Percentiles rank a stretch among this genome's conserved stretches.
Evolutionary conservation across 2,797 vertebrate genomes (phyloP).

Genomic region (Triplophysa bombifrons): DNA sequence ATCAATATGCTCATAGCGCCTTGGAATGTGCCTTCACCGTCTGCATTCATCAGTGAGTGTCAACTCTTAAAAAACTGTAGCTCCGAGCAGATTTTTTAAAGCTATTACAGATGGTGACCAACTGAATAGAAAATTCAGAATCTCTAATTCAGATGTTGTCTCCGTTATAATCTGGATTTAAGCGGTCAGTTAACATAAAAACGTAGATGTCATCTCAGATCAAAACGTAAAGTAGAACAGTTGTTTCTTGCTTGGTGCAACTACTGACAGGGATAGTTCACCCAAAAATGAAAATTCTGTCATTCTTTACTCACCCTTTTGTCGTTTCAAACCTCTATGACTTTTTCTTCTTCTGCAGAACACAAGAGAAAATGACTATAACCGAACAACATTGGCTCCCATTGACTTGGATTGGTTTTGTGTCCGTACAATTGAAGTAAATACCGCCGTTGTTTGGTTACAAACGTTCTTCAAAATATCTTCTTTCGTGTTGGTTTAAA

Average conservation of each 20-base stretch:
- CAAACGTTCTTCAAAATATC: too few relatives aligned
- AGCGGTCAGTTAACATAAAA: not conserved
- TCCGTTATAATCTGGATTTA: constrained; percentile 6
- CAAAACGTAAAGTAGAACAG: not conserved
- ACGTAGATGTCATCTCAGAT: not conserved
- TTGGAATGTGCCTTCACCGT: constrained; percentile 53
- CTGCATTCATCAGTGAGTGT: constrained; percentile 58
- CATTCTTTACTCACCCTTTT: too few relatives aligned
- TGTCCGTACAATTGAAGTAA: too few relatives aligned
- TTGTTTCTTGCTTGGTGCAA: not conserved
- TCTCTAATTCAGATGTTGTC: not conserved
- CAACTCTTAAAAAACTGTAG: constrained; percentile 36
- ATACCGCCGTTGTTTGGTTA: too few relatives aligned
- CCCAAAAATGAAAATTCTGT: too few relatives aligned
- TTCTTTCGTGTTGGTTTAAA: too few relatives aligned
- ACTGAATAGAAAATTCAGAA: constrained; percentile 4
- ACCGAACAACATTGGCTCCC: too few relatives aligned
- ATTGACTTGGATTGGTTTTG: too few relatives aligned
- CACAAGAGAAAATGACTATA: too few relatives aligned
- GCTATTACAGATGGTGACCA: constrained; percentile 30
- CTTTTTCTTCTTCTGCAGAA: too few relatives aligned
- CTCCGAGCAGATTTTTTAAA: constrained; percentile 41
- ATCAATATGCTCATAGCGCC: constrained; percentile 65
- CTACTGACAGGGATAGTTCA: not conserved
- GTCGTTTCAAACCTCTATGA: too few relatives aligned